Evolutionary conservation across 1,140 invertebrate species (phyloP), one percentile per base, ranked within the genome.

Genomic region (Drosophila parabipectinata): DNA sequence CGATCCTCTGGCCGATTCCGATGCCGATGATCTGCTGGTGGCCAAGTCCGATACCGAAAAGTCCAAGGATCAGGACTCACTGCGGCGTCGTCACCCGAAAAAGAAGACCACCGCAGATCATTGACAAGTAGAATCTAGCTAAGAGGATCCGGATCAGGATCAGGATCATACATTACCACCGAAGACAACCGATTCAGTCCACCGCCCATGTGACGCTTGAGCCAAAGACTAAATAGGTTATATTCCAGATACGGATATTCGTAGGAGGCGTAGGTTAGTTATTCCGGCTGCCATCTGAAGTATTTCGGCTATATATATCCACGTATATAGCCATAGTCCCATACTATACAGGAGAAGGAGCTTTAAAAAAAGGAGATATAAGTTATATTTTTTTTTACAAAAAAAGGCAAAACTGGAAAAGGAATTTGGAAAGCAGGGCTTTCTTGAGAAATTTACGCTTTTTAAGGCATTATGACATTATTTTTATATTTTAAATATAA

Each of bases 141-240:
- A n/a, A 48, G 45, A 37, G 6, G n/a, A 28, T 41, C 10, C 14
- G 6, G 14, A 15, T 44, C 14, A 15, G 6, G 14, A 15, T 44
- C 14, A 15, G 30, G 34, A 37, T 34, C 7, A 47, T 10, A 47
- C 8, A 53, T 32, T 18, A 50, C 37, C 51, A 53, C 53, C 59
- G 52, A 60, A 61, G 44, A 41, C 39, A 8, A 14, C 28, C 18
- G n/a, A 59, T n/a, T 54, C 26, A 59, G 24, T 54, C 32, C 62
- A 63, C 15, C 45, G 69, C 77, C 58, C 60, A 53, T 54, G 59
- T 44, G 48, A 75, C 57, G 63, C 72, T 56, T 69, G 45, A 56
- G 80, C 80, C 79, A 84, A 72, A 80, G 81, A 85, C 80, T 72
- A 72, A 71, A 68, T 73, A 77, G 58, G 52, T 63, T 84, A 77